Evolutionary conservation across 53 echinoderm and acorn worm species (phyloP), one percentile per base, ranked within the genome.

Genomic region (Paelopatides confundens): DNA sequence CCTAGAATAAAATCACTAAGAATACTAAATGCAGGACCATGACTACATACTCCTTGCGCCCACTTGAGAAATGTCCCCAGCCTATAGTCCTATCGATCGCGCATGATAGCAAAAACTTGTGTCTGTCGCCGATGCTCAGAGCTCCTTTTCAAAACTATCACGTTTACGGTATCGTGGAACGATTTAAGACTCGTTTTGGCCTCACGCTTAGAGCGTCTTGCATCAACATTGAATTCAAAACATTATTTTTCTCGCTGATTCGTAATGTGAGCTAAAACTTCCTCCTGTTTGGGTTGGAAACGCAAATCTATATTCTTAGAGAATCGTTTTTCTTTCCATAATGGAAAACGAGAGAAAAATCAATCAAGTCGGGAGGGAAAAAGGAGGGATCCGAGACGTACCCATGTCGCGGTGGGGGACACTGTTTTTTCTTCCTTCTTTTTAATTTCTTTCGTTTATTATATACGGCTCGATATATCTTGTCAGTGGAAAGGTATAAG

Each of bases 391-490:
- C 51, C 10, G 48, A 50, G 48, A 79, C 51, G 30, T 23, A n/a
- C 81, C 54, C 33, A 51, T 79, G 81, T 79, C 81, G 81, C 81
- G 81, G 81, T 79, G 81, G 81, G 81, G 81, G 81, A 79, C 81
- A 50, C 31, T 79, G 43, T 51, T 51, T 28, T 47, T 49, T 33
- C 53, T 49, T 76, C 23, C 31, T 79, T 79, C 26, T 52, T 53
- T 26, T 49, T 53, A 11, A 39, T 69, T 39, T 54, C 5, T 21
- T 54, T 54, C 40, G 6, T 21, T 54, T 17, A 18, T 54, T 54
- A 21, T 54, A 54, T 3, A n/a, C 54, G 54, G 54, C 18, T 54
- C 54, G 54, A 54, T 54, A 54, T 21, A 54, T 54, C 18, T 23
- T 54, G 54, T 17, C 18, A 54, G 21, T 15, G 54, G 54, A 54